Evolutionary conservation across 2,113 vertebrate genomes (phyloP).

Genomic region (Glaucidium brasilianum): DNA sequence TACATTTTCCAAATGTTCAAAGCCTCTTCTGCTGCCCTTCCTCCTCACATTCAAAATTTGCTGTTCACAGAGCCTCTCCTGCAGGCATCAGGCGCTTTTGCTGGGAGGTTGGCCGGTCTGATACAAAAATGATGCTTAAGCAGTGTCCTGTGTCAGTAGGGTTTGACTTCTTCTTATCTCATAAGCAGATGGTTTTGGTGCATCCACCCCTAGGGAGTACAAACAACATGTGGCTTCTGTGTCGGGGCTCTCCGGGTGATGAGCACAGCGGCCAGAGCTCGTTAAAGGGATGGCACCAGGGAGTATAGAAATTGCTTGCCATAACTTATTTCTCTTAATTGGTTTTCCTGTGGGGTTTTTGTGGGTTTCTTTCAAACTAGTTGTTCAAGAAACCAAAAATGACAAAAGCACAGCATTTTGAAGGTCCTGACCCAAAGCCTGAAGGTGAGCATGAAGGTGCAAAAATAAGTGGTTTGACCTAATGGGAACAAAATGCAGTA

Average conservation of each 20-base stretch:
- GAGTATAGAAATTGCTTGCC: not conserved
- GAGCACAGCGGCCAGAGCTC: not conserved
- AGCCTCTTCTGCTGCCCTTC: not conserved
- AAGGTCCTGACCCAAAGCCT: not conserved
- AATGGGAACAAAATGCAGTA: not conserved
- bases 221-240: not conserved
- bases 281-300: not conserved
- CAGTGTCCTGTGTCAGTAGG: not conserved
- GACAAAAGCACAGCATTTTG: not conserved
- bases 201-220: not conserved
- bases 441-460: not conserved
- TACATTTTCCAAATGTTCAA: not conserved
- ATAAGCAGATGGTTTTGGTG: not conserved
- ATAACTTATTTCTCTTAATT: not conserved
- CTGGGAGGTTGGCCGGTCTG: not conserved
- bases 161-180: not conserved
- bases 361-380: not conserved
- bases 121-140: not conserved
- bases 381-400: not conserved
- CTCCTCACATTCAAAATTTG: not conserved
- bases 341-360: not conserved
- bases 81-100: accelerated
- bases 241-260: accelerated
- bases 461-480: not conserved
- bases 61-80: not conserved